Evolutionary conservation across 2,888 invertebrate genomes (phyloP).

Genomic region (Drosophila bunnanda): DNA sequence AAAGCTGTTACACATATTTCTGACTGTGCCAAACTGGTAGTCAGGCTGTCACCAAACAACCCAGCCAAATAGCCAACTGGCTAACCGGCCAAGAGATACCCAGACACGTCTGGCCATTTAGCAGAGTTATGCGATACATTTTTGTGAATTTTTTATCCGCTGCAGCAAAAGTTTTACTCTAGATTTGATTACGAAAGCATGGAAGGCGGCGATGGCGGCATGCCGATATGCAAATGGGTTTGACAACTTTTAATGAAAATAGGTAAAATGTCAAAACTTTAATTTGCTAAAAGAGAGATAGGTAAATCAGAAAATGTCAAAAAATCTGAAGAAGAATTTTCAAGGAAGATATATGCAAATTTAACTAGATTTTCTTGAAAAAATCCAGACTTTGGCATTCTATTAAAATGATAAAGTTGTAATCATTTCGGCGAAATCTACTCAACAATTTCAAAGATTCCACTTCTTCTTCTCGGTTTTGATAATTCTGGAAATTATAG

Average conservation of each 20-base stretch:
- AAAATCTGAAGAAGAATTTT: conserved; percentile 1
- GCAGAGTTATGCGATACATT: conserved; percentile 58
- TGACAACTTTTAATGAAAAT: conserved; percentile 31
- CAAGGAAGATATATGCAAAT: conserved; percentile 3
- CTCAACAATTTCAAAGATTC: background rate
- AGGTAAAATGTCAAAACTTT: conserved; percentile 36
- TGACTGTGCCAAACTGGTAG: conserved; percentile 27
- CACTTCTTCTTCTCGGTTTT: too few species aligned
- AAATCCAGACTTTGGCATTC: conserved; percentile 8
- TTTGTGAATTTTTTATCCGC: conserved; percentile 23
- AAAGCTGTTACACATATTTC: background rate
- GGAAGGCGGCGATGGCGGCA: background rate
- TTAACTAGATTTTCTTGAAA: background rate
- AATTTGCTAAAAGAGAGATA: conserved; percentile 17
- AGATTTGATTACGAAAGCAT: conserved; percentile 42
- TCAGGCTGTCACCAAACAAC: conserved; percentile 47
- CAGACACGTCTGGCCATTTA: conserved; percentile 67
- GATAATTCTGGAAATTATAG: background rate
- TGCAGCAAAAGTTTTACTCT: conserved; percentile 35
- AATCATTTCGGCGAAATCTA: background rate
- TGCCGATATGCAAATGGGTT: conserved; percentile 30
- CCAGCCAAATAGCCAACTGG: conserved; percentile 22
- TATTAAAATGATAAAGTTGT: conserved; percentile 1
- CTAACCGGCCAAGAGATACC: conserved; percentile 19
- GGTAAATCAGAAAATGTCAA: conserved; percentile 16